Base-by-base conservation (phyloP, 2,888 invertebrate species). In the Coelinius sp. region DNA sequence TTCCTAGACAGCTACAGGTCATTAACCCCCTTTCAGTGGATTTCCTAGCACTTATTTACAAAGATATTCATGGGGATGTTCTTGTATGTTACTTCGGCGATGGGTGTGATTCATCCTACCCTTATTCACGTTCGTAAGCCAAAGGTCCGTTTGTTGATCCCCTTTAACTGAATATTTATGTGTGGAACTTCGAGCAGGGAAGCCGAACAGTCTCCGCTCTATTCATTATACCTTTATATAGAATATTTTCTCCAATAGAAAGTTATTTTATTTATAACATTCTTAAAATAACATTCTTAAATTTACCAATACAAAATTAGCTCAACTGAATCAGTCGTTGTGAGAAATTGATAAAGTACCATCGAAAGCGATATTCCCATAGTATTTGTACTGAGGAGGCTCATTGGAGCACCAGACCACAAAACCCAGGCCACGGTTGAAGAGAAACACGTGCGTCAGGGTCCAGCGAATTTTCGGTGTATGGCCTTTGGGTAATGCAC, bases 401-500 rank as follows among this genome's bases (percentile, higher is more conserved):
- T 56, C 10, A 17, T 41, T 68, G 3, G 20, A 24, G 53, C 53
- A 53, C 53, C 24, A 14, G 25, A 68, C 35, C 53, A 4, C 56
- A 24, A 31, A 49, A 35, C 49, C 65, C 67, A 49, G 56, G 53
- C 14, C 62, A 22, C 46, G 27, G 59, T 65, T 53, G 49, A 62
- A 65, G 53, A 52, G 66, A 64, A 75, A 44, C 56, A 27, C 44
- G 6, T 64, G 70, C 35, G 65, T 65, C 66, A 35, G 67, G 46
- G 66, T 59, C 56, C 68, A 68, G 68, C 71, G 63, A 31, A 56
- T 70, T 68, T 67, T 68, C 68, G 71, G 66, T 49, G 56, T n/a
- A n/a, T 63, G 35, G 53, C 46, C 56, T 64, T 62, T 78, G 80
- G 81, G 80, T 79, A 81, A 81, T 79, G 82, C 79, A 75, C 77